Conservation (phyloP, 1,140 invertebrate species). For the Bombus confusus region DNA sequence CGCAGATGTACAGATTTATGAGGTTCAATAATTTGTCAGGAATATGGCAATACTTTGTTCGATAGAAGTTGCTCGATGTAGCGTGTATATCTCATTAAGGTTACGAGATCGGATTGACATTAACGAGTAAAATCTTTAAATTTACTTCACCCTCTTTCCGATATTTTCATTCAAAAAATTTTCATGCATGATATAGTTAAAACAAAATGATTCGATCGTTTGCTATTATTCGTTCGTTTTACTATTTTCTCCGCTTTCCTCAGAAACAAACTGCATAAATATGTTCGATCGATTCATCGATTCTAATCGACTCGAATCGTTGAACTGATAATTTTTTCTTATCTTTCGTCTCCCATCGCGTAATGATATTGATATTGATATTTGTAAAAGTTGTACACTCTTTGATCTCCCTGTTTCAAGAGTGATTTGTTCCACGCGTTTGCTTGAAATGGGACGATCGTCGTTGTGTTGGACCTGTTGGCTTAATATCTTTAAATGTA, state of each 20-base stretch:
- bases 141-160: neutral
- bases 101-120: neutral
- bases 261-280: slow-evolving; percentile 1
- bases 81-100: neutral
- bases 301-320: neutral
- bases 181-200: neutral
- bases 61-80: neutral
- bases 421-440: neutral
- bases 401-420: neutral
- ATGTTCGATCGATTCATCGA: neutral
- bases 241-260: neutral
- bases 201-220: neutral
- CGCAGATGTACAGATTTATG: slow-evolving; percentile 57
- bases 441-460: neutral
- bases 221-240: no score
- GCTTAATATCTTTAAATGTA: neutral
- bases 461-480: neutral
- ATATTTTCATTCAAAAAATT: neutral
- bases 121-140: neutral
- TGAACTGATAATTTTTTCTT: neutral
- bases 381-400: neutral
- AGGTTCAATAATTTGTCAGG: slow-evolving; percentile 64
- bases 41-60: slow-evolving; percentile 20
- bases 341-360: neutral
- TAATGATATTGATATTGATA: neutral